Conservation (phyloP, 2,797 vertebrate species). For the Garrulus glandarius region DNA sequence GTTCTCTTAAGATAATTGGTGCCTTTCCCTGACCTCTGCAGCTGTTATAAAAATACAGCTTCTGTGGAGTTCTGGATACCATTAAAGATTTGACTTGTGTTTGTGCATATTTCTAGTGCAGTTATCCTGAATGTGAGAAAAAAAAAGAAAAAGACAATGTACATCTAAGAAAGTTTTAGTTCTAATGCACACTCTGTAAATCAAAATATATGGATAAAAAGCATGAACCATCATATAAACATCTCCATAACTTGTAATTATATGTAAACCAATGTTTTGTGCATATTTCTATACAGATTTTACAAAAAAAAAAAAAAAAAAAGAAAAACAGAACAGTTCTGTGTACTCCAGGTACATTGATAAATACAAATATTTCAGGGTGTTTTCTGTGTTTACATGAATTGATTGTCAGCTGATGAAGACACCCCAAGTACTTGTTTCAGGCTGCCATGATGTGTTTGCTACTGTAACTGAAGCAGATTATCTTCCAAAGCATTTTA, state of each 20-base stretch:
- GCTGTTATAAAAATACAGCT: not conserved
- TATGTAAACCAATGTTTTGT: conserved; percentile 54
- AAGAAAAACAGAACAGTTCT: not conserved
- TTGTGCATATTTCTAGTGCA: conserved; percentile 30
- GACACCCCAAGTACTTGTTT: conserved; percentile 24
- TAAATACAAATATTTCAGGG: not conserved
- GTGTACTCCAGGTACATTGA: conserved; percentile 15
- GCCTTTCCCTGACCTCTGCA: conserved; percentile 57
- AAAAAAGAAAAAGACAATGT: not conserved
- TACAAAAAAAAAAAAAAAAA: not conserved
- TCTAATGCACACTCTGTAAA: conserved; percentile 50
- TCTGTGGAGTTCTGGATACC: conserved; percentile 32
- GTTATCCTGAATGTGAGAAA: not conserved
- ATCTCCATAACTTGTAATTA: conserved; percentile 24
- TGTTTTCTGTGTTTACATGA: conserved; percentile 55
- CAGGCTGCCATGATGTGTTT: conserved; percentile 50
- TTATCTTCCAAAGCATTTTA: conserved; percentile 59
- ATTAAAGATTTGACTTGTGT: not conserved
- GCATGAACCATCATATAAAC: conserved; percentile 35
- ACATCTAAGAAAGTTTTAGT: not conserved
- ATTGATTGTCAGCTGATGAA: conserved; percentile 10
- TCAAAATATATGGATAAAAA: not conserved
- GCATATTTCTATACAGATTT: conserved; percentile 52
- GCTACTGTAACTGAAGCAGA: conserved; percentile 56
- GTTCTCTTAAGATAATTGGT: conserved; percentile 15